Base-by-base conservation (phyloP, 92 coral and sea anemone species). In the Palythoa heliodiscus region DNA sequence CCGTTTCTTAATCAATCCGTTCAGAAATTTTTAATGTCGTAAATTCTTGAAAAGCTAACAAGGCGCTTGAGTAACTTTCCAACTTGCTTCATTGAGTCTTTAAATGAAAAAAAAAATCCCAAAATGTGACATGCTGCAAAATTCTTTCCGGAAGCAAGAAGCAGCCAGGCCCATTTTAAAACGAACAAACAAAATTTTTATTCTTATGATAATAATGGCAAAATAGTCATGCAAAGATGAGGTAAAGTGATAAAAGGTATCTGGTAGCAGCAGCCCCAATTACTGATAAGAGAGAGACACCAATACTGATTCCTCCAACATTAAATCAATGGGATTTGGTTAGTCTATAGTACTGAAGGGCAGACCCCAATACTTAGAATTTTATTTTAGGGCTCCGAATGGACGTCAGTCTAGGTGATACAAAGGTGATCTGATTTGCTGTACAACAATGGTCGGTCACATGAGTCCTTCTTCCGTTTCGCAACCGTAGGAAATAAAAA, bases 221-320 rank as follows among this genome's bases (percentile, higher is more conserved):
- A 80, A 64, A 80, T 80, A 80, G 84, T 64, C 84, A 80, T 80
- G 84, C 84, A 80, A 80, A 80, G 84, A 80, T 80, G 84, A 48
- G 40, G 60, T 43, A 80, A 80, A 38, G 84, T 80, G 75, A 80
- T 80, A 80, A 80, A 64, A 68, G 84, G 73, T 66, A 38, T 80
- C 84, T 64, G 60, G 74, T 71, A 67, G 66, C 23, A 66, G 84
- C 84, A 64, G 74, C 22, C 58, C 20, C 60, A 23, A 20, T 66
- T 60, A 48, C 40, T 80, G 84, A 80, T 68, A 80, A 80, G 74
- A 43, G 47, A 80, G 23, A 80, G 15, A 43, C 70, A 8, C 15
- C 20, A 64, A 80, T 53, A 80, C 66, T 80, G 84, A 66, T 80
- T 80, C 66, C 57, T 55, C 15, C 72, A 80, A 80, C 60, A 64